These are phyloP conservation scores for Zaprionus gabonicus DNA, from an alignment of 1,140 invertebrate species.

Conservation along the genomic window DNA sequence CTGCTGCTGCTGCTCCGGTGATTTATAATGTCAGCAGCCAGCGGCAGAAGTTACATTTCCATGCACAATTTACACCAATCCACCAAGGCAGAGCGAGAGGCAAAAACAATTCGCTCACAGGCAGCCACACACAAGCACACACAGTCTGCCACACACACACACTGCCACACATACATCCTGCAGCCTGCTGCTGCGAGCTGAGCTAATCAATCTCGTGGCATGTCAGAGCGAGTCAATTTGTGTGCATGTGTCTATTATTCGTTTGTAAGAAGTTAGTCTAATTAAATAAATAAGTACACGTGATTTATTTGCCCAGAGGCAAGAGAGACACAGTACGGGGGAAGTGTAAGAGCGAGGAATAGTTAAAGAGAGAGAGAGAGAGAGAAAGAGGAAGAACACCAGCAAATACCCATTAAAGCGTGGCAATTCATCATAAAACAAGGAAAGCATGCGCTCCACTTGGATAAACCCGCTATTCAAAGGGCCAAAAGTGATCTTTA, in stretches of 20 bases:
- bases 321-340: background rate
- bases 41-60: constrained; percentile 80
- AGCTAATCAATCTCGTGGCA: constrained; percentile 81
- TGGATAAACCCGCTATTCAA: no score
- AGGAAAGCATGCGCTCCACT: no score
- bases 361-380: background rate
- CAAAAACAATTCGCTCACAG: constrained; percentile 48
- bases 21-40: constrained; percentile 81
- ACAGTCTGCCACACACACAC: constrained; percentile 11
- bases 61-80: constrained; percentile 82
- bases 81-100: constrained; percentile 61
- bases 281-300: constrained; percentile 83
- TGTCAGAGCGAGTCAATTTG: constrained; percentile 79
- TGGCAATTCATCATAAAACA: background rate
- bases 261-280: constrained; percentile 82
- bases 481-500: accelerated
- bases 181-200: constrained; percentile 58
- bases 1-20: constrained; percentile 53
- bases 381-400: background rate
- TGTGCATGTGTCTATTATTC: constrained; percentile 71
- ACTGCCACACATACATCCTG: constrained; percentile 32
- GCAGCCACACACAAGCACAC: constrained; percentile 10
- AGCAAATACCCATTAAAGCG: background rate
- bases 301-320: constrained; percentile 74
- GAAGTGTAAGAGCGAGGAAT: background rate